Evolutionary conservation across 2,888 invertebrate genomes (phyloP), one percentile per base, ranked within the genome.

Genomic region (Oligia fasciuncula): DNA sequence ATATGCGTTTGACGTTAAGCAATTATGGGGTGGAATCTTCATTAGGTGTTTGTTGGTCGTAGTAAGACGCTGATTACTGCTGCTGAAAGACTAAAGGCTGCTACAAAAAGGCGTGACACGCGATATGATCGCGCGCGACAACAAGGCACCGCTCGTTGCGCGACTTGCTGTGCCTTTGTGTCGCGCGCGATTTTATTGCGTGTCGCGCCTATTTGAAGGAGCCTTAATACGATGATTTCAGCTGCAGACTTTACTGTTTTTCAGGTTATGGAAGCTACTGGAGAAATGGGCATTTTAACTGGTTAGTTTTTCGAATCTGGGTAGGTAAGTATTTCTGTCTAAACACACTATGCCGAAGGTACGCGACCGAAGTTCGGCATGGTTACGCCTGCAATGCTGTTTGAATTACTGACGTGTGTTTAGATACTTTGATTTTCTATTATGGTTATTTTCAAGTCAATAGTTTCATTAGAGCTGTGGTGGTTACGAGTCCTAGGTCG

Each of bases 1-100:
- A 80, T 88, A 80, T 68, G 40, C 63, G 76, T 73, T 81, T 77
- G 76, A 79, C n/a, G 57, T 73, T 19, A 72, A 77, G 71, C 65
- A 70, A 79, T 78, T 75, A 80, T 54, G 49, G 63, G n/a, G 4
- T 35, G 9, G 40, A 57, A 46, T 79, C 86, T 83, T 85, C 71
- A 74, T 86, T 83, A 85, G 57, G 49, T n/a, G 40, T n/a, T 68
- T 17, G 35, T 77, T 54, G 35, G 51, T 63, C 8, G 6, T 1
- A 6, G 40, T 46, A 51, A 23, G 9, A 23, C n/a, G 5, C 17
- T 49, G 68, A 57, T 29, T 69, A 46, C 2, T 13, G n/a, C 60
- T n/a, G n/a, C 13, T 13, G 23, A 57, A 11, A n/a, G 62, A 62
- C 13, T 13, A 40, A 40, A 40, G 40, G 40, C 40, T 40, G 3